These are phyloP conservation scores for Eulemur coronatus DNA, from an alignment of 2,797 vertebrate species.

Conservation along the genomic window DNA sequence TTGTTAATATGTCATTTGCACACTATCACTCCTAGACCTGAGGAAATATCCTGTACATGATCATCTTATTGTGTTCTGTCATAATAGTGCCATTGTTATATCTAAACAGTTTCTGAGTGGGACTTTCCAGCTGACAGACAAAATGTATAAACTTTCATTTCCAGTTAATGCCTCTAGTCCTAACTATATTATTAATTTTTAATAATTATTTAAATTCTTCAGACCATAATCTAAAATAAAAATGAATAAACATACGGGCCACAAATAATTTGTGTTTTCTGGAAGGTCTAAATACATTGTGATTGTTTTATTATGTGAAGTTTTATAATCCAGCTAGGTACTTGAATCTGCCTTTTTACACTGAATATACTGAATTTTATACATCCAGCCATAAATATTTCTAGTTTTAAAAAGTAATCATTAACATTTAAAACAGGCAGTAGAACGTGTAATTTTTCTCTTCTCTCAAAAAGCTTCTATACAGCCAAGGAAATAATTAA, in stretches of 20 bases:
- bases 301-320: conserved; percentile 88
- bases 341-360: conserved; percentile 56
- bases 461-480: background rate
- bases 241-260: conserved; percentile 91
- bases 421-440: conserved; percentile 26
- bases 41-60: conserved; percentile 89
- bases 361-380: conserved; percentile 63
- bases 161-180: conserved; percentile 92
- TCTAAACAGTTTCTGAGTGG: conserved; percentile 86
- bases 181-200: conserved; percentile 91
- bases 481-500: background rate
- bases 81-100: conserved; percentile 87
- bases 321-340: conserved; percentile 82
- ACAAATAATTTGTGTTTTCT: conserved; percentile 89
- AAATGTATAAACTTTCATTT: conserved; percentile 91
- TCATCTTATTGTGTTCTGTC: conserved; percentile 91
- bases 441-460: background rate
- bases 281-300: conserved; percentile 89
- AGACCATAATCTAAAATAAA: conserved; percentile 90
- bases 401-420: conserved; percentile 53
- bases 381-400: conserved; percentile 59
- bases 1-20: conserved; percentile 95
- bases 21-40: conserved; percentile 88
- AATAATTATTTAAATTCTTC: conserved; percentile 92
- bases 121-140: conserved; percentile 92